Evolutionary conservation across 1,140 invertebrate species (phyloP), one percentile per base, ranked within the genome.

Genomic region (Orchesella cincta): DNA sequence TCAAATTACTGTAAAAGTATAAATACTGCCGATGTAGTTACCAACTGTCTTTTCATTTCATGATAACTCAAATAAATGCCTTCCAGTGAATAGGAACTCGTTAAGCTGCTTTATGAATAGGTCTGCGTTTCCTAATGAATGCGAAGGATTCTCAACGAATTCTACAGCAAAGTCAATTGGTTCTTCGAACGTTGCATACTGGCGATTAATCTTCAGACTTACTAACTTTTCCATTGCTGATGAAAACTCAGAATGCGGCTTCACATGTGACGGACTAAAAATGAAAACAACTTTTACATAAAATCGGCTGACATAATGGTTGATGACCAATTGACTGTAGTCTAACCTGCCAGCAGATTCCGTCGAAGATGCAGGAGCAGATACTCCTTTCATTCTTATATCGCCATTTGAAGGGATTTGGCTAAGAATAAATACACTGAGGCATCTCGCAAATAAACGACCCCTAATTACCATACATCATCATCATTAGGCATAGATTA

Each of bases 391-490:
- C 5, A 74, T 35, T 62, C 81, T 51, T 28, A 82, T 73, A 8
- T 77, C 74, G 16, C 31, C 36, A 76, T 79, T 80, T 16, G 73
- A 14, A 12, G 81, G 81, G 1, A 80, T n/a, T 73, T 82, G 81
- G 33, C 75, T 77, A 34, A 77, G 35, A 12, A 82, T 18, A 33
- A 79, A 82, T 14, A 72, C 36, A 72, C 72, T 64, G 5, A 82
- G 34, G 36, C 77, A 79, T n/a, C 78, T 72, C 34, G 77, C 77
- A 78, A 80, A 79, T 20, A 82, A 64, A 46, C 79, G 39, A 31
- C 79, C 79, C 64, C 81, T 82, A 57, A 16, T n/a, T n/a, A n/a
- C n/a, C n/a, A n/a, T n/a, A n/a, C n/a, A n/a, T n/a, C n/a, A n/a
- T n/a, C n/a, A n/a, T n/a, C n/a, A n/a, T n/a, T n/a, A 51, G n/a